Evolutionary conservation across 2,113 vertebrate species (phyloP).

Genomic region (Gallinago jamesoni): DNA sequence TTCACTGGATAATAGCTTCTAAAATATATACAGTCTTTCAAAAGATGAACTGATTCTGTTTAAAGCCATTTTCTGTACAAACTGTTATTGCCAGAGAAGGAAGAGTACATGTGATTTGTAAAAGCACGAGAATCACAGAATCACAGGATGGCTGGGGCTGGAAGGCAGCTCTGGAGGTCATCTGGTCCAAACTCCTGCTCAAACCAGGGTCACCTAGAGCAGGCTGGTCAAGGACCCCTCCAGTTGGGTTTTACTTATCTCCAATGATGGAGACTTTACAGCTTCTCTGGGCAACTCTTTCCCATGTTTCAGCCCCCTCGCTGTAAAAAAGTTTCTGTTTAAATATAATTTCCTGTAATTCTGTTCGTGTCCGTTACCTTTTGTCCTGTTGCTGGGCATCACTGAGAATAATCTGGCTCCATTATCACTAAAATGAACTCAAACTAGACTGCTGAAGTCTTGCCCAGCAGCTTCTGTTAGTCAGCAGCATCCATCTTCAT

Average conservation of each 20-base stretch:
- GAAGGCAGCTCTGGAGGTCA: neutral
- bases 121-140: neutral
- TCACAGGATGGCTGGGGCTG: neutral
- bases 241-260: accelerated
- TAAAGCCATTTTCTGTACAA: neutral
- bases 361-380: neutral
- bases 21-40: neutral
- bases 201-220: neutral
- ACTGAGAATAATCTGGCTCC: neutral
- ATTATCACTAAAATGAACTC: neutral
- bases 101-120: neutral
- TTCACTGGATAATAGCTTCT: neutral
- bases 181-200: neutral
- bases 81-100: neutral
- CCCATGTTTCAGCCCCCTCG: neutral
- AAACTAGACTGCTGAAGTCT: neutral
- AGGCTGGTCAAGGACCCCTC: accelerated
- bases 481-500: neutral
- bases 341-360: neutral
- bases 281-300: neutral
- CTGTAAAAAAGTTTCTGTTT: neutral
- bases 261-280: neutral
- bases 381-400: neutral
- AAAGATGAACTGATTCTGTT: neutral
- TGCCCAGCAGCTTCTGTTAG: neutral